Base-by-base conservation (phyloP, 2,113 vertebrate species). In the Cepphus grylle region DNA sequence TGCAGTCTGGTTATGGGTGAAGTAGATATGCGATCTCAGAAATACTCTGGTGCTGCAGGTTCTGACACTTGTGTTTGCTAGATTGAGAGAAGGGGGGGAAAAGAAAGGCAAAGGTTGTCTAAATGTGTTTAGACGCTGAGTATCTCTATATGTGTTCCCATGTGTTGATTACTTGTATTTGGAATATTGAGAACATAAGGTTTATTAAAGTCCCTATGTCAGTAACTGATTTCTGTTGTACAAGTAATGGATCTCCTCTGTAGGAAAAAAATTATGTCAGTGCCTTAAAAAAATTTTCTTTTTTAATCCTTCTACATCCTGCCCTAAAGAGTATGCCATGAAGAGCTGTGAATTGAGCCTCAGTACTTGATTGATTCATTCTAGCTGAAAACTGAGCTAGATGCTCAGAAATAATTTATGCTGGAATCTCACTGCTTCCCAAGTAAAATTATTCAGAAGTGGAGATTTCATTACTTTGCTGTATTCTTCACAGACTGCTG, bases 341-440 rank as follows among this genome's bases (percentile, higher is more conserved):
- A 90, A 62, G 29, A 84, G 20, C 77, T 78, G 32, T 62, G 72
- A 62, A 62, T 93, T 88, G 72, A 55, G 19, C 74, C 86, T 88
- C 72, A 83, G 34, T 47, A 22, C 42, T 74, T 77, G 47, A 53
- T 40, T 86, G 71, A 82, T 88, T 94, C 38, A 67, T 91, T 92
- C 77, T 84, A 74, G 61, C 55, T 49, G 80, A 78, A 97, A 84
- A 79, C 72, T 63, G 86, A 92, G 82, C 53, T 88, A 72, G 67
- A 45, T 96, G 58, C 20, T 95, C 45, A 50, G 73, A 91, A 70
- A 81, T 96, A 96, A 96, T 97, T 96, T 96, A 95, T 97, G 87
- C 93, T 85, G 61, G 78, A 95, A 91, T 87, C 90, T 96, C 77
- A 76, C 71, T 88, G 34, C 82, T 91, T 90, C 76, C 69, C 52